Percentiles rank a stretch among this genome's conserved stretches.
phyloP scores from a whole-genome alignment of 2,797 vertebrate species.

The Gymnoscopelus microlampas region DNA sequence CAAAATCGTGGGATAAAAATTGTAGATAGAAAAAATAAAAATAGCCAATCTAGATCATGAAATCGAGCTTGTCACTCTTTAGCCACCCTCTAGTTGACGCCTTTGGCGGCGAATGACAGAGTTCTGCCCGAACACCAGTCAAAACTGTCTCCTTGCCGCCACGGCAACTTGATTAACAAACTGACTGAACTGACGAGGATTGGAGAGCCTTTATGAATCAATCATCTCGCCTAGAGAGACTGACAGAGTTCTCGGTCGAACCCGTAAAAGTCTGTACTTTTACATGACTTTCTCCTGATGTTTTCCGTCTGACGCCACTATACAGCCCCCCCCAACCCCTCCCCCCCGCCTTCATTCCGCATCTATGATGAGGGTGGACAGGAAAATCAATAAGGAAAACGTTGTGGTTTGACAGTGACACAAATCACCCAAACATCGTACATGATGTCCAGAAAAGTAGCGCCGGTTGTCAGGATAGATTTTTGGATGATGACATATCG shows the following conservation, averaged over 20 bases:
- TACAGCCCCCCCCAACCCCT: neutral
- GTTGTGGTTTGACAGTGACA: conserved; percentile 69
- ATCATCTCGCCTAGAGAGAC: conserved; percentile 43
- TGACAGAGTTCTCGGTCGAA: conserved; percentile 53
- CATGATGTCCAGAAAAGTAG: conserved; percentile 41
- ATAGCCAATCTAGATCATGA: too few relatives aligned
- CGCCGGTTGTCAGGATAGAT: conserved; percentile 55
- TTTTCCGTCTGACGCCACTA: conserved; percentile 48
- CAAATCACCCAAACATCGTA: conserved; percentile 62
- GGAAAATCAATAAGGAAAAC: conserved; percentile 74
- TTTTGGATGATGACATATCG: conserved; percentile 55
- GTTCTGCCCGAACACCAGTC: conserved; percentile 50
- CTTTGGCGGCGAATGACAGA: conserved; percentile 29
- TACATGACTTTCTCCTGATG: conserved; percentile 56
- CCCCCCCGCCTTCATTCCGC: conserved; percentile 36
- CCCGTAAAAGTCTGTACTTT: conserved; percentile 47
- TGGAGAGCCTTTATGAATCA: conserved; percentile 56
- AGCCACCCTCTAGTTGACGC: too few relatives aligned
- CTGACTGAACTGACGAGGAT: conserved; percentile 55
- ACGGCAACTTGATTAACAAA: conserved; percentile 64
- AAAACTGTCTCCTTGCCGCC: conserved; percentile 55
- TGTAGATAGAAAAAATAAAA: too few relatives aligned
- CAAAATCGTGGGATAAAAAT: too few relatives aligned
- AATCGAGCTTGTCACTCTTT: too few relatives aligned
- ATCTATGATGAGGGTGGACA: conserved; percentile 63